Conservation (phyloP, 2,888 invertebrate genomes). For the Argyra leucocephala region DNA sequence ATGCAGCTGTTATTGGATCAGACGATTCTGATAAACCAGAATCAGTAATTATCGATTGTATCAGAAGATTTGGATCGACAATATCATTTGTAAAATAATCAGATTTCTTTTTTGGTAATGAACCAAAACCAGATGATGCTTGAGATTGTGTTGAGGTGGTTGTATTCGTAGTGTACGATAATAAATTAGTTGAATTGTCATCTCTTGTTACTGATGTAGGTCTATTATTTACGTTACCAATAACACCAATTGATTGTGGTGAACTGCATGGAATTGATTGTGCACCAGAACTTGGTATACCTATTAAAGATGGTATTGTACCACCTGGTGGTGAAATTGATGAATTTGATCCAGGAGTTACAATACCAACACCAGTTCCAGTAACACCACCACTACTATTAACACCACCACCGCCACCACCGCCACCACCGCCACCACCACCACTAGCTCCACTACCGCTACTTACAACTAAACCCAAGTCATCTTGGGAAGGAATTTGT, state of each 20-base stretch:
- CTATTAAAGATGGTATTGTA: slow-evolving; percentile 20
- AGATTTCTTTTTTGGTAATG: slow-evolving; percentile 56
- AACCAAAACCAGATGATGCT: slow-evolving; percentile 78
- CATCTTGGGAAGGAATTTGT: slow-evolving; percentile 45
- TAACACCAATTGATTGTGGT: slow-evolving; percentile 11
- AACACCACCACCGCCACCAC: slow-evolving; percentile 21
- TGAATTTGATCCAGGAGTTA: neutral
- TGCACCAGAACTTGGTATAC: slow-evolving; percentile 31
- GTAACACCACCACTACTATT: slow-evolving; percentile 25
- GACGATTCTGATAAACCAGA: slow-evolving; percentile 43
- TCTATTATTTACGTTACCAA: slow-evolving; percentile 32
- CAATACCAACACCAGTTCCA: neutral
- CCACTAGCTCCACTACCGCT: slow-evolving; percentile 8
- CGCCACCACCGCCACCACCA: slow-evolving; percentile 8
- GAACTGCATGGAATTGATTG: slow-evolving; percentile 23
- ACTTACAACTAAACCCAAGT: slow-evolving; percentile 32
- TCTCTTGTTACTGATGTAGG: slow-evolving; percentile 39
- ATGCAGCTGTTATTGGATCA: slow-evolving; percentile 33
- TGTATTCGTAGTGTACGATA: slow-evolving; percentile 39
- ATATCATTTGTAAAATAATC: slow-evolving; percentile 28
- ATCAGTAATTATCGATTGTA: slow-evolving; percentile 41
- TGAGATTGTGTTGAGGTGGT: slow-evolving; percentile 48
- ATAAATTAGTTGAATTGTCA: slow-evolving; percentile 54
- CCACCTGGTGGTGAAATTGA: slow-evolving; percentile 13
- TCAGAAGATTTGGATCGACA: slow-evolving; percentile 32